Base-by-base conservation (phyloP, 2,113 vertebrate genomes). In the Acrocephalus kingi region DNA sequence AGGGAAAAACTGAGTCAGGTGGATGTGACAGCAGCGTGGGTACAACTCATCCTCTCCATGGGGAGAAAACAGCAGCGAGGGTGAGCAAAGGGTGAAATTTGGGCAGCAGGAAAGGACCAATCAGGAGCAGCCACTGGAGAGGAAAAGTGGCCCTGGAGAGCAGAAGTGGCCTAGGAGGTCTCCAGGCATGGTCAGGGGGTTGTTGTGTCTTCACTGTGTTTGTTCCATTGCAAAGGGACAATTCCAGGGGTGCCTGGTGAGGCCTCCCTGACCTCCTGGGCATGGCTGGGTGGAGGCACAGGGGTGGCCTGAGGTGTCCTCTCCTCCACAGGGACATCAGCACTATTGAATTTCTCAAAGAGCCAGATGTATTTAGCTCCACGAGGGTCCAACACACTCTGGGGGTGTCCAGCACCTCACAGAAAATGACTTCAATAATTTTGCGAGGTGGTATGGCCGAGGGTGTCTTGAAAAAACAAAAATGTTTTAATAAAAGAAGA, bases 361-460 rank as follows among this genome's bases (percentile, higher is more conserved):
- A 55, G 54, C 19, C 54, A 33, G 30, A 12, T 22, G 15, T 15
- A 3, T 7, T 30, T 20, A 55, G 30, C 31, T 14, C 55, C 33
- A 31, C 6, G 31, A 56, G 55, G 55, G 55, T 56, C 33, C 31
- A 56, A 33, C 5, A 33, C 31, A 39, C 54, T 56, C 54, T 33
- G 30, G 33, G 19, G 19, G 30, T 56, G 31, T 13, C 31, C 31
- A 56, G 31, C 54, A 56, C 54, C 54, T 56, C 54, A 33, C 31
- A 56, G 54, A 56, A 56, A 56, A 33, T 9, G 55, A 8, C 55
- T 39, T 39, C 37, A 39, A 39, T 39, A 39, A 39, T 39, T 56
- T 22, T 22, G 20, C 1, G 3, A n/a, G 31, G 22, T 1, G 3
- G 8, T 19, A 14, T 6, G 8, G 3, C 22, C 2, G 8, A 55